Base-by-base conservation (phyloP, 2,888 invertebrate species). In the Mesodorylaimus sp. region DNA sequence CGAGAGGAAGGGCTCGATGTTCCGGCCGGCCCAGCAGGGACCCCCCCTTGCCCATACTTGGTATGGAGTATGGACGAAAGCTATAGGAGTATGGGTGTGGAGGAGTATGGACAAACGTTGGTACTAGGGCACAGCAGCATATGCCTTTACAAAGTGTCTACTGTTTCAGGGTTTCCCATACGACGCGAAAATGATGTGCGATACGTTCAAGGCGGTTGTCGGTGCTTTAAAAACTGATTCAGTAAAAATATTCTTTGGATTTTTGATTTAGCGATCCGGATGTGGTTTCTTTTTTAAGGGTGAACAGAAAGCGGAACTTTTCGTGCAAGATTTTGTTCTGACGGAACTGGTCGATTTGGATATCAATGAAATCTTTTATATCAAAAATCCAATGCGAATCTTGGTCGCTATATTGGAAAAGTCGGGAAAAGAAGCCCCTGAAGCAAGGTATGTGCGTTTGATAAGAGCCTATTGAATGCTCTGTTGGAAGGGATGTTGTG, bases 261-360 rank as follows among this genome's bases (percentile, higher is more conserved):
- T 50, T 7, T 27, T 55, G 3, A 76, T 1, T 70, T 74, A 50
- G 80, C 81, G 37, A 26, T 44, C n/a, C 5, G 7, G 21, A 47
- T 45, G 29, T 44, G 28, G 13, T 10, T 48, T 28, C 25, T 50
- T 44, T 43, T 56, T 56, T 26, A 75, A 79, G 26, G 78, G 79
- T 27, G 67, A 73, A 39, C 74, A 77, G 47, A 74, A 75, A 49
- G 77, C 83, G 0, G 76, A 79, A 50, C 69, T 73, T 51, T 87
- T 97, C 70, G 77, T 93, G 1, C 73, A 82, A 48, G 93, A 95
- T 65, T 76, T 93, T 48, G 76, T 95, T 50, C 56, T 77, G 10
- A 78, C 83, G 1, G 81, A 81, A 61, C 68, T 97, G 39, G 78
- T 80, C 65, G 86, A 82, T 19, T 77, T 81, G 66, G 85, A 91